Percentiles rank a stretch among this genome's conserved stretches.
phyloP scores from a whole-genome alignment of 2,888 invertebrate species.

The Phalera bucephala region DNA sequence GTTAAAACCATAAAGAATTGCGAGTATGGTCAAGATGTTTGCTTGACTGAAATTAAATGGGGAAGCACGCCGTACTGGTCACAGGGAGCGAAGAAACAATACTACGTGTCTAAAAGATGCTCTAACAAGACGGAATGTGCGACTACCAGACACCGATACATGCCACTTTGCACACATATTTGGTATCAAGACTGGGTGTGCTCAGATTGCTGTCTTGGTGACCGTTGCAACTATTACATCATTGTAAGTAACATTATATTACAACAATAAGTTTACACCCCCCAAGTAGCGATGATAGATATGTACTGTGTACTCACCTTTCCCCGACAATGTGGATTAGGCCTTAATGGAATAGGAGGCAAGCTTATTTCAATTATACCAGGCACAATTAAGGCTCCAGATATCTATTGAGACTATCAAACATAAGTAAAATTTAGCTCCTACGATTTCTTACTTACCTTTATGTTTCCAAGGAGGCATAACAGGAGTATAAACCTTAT shows the following conservation, averaged over 20 bases:
- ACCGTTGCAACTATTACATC: conserved; percentile 96
- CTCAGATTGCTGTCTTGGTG: conserved; percentile 97
- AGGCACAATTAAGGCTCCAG: no score
- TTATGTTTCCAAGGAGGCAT: no score
- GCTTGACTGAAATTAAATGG: conserved; percentile 95
- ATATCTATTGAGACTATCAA: no score
- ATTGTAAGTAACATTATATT: conserved; percentile 91
- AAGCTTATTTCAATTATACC: no score
- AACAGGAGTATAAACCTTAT: no score
- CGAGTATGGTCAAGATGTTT: conserved; percentile 92
- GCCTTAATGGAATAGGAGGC: no score
- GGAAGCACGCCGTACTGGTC: conserved; percentile 98
- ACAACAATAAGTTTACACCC: no score
- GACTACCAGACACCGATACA: conserved; percentile 85
- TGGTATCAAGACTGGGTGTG: conserved; percentile 99
- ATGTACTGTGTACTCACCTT: no score
- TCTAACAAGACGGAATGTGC: conserved; percentile 92
- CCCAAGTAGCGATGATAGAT: no score
- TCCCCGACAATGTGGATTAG: no score
- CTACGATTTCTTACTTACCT: no score
- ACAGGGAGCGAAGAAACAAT: conserved; percentile 95
- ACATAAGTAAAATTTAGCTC: no score
- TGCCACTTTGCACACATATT: conserved; percentile 92
- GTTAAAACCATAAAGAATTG: conserved; percentile 95
- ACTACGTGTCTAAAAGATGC: conserved; percentile 96